These are phyloP conservation scores for Crotalus horridus DNA, from an alignment of 2,113 vertebrate genomes.

Conservation along the genomic window DNA sequence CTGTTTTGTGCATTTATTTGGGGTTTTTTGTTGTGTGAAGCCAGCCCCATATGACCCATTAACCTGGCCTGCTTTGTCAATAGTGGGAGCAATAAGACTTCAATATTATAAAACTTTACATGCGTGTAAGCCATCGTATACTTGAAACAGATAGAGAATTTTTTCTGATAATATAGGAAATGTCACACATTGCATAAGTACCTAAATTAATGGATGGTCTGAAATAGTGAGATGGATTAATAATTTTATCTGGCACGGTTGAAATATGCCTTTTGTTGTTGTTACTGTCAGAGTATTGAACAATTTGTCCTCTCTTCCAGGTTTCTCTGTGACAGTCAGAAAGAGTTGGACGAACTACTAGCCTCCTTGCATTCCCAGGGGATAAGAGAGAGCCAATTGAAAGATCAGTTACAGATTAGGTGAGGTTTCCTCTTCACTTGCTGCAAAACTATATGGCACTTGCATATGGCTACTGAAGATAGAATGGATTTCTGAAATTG, in stretches of 20 bases:
- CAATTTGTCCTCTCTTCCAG: slow-evolving; percentile 59
- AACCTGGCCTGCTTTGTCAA: background rate
- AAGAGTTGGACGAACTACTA: slow-evolving; percentile 88
- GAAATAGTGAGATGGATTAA: background rate
- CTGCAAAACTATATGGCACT: background rate
- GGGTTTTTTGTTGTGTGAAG: background rate
- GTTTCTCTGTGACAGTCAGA: slow-evolving; percentile 88
- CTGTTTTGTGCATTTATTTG: background rate
- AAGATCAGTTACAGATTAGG: slow-evolving; percentile 82
- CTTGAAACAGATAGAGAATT: background rate
- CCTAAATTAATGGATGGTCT: background rate
- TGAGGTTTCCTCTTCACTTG: slow-evolving; percentile 49
- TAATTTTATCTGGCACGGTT: background rate
- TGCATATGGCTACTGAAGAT: background rate
- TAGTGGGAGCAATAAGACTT: background rate
- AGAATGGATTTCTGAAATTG: background rate
- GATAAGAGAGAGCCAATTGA: slow-evolving; percentile 90
- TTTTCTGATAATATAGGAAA: background rate
- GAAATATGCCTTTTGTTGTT: background rate
- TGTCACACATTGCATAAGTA: background rate
- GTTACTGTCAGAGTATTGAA: background rate
- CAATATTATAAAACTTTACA: background rate
- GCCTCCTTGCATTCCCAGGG: slow-evolving; percentile 88
- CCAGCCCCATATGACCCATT: background rate
- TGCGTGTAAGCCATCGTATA: background rate